phyloP scores from a whole-genome alignment of 2,797 vertebrate genomes.

The Sandelia bainsii region DNA sequence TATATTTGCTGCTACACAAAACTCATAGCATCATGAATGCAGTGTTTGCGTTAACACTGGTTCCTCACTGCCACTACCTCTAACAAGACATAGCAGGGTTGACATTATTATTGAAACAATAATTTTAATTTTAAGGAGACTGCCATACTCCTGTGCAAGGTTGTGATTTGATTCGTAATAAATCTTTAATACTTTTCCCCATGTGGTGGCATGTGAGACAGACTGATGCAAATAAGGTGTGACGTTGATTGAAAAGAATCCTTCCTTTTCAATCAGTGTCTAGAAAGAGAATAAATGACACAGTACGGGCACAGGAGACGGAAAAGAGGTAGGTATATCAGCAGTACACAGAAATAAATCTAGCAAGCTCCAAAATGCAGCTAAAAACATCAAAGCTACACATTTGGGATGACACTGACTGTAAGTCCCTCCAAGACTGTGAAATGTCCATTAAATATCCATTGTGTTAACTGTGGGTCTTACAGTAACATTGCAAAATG shows the following conservation, averaged over 20 bases:
- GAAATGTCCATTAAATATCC: no score
- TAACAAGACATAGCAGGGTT: background rate
- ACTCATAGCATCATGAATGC: slow-evolving; percentile 4
- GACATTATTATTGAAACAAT: slow-evolving; percentile 31
- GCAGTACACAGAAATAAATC: background rate
- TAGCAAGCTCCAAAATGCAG: background rate
- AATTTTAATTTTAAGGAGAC: slow-evolving; percentile 21
- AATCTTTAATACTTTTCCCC: slow-evolving; percentile 41
- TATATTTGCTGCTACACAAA: background rate
- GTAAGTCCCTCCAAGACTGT: background rate
- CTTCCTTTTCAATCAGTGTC: no score
- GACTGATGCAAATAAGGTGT: slow-evolving; percentile 30
- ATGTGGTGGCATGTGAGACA: slow-evolving; percentile 16
- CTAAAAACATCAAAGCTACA: background rate
- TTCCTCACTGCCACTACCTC: background rate
- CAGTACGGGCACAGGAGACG: background rate
- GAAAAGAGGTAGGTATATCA: background rate
- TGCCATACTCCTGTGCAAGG: background rate
- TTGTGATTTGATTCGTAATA: slow-evolving; percentile 41
- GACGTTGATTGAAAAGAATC: slow-evolving; percentile 35
- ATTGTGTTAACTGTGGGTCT: background rate
- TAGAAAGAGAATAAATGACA: slow-evolving; percentile 16
- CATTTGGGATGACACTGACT: background rate
- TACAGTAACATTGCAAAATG: background rate
- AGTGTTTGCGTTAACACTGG: background rate